Conservation (phyloP, 1,140 invertebrate genomes). For the Marisa cornuarietis region DNA sequence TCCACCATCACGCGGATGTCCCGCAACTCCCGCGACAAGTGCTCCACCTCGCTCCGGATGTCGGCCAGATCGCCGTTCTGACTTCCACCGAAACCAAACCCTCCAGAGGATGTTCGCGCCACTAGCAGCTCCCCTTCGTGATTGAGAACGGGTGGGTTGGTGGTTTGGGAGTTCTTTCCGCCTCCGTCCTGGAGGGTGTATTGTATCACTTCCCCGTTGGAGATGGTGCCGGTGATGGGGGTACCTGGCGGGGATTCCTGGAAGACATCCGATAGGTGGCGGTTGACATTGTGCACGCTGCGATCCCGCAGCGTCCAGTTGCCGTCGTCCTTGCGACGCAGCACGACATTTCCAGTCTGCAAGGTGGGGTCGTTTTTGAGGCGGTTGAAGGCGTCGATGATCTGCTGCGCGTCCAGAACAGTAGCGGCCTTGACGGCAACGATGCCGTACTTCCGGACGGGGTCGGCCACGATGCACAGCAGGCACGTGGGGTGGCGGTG, state of each 20-base stretch:
- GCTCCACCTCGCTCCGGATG: conserved; percentile 28
- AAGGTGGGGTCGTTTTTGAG: background rate
- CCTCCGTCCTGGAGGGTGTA: background rate
- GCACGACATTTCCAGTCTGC: conserved; percentile 35
- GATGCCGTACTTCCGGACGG: conserved; percentile 33
- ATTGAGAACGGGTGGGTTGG: conserved; percentile 13
- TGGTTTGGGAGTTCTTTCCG: background rate
- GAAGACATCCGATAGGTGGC: conserved; percentile 35
- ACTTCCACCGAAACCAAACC: background rate
- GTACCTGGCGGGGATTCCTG: conserved; percentile 11
- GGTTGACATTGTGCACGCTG: conserved; percentile 29
- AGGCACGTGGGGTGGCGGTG: conserved; percentile 39
- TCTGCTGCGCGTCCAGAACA: conserved; percentile 28
- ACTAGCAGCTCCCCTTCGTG: conserved; percentile 8
- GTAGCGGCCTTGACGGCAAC: conserved; percentile 36
- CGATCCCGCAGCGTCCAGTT: conserved; percentile 50
- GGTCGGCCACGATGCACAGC: conserved; percentile 41
- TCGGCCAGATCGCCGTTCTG: background rate
- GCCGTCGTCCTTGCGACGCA: conserved; percentile 36
- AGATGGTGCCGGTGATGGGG: background rate
- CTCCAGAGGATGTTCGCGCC: background rate
- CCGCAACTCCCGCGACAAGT: conserved; percentile 36
- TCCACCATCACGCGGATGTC: conserved; percentile 36
- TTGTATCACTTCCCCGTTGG: background rate
- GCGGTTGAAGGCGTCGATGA: conserved; percentile 11